These are phyloP conservation scores for Loriculus beryllinus DNA, from an alignment of 2,797 vertebrate species.

Conservation along the genomic window DNA sequence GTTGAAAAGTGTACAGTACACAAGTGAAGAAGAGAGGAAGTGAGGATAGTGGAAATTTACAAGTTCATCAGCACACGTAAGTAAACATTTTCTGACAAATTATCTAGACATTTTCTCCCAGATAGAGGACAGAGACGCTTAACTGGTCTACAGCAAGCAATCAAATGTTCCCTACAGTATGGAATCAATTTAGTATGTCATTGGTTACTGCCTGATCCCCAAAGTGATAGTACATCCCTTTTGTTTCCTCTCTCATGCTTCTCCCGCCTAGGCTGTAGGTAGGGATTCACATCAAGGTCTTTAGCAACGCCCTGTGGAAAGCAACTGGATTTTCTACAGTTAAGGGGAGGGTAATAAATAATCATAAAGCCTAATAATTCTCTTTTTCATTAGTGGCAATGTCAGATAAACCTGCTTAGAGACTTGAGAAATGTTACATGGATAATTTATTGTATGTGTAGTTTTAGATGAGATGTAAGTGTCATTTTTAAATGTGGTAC, in stretches of 20 bases:
- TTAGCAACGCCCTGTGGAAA: not conserved
- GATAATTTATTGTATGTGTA: not conserved
- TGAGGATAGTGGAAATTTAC: not conserved
- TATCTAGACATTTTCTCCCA: not conserved
- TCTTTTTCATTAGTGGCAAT: constrained; percentile 6
- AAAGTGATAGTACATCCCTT: not conserved
- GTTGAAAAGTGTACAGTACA: not conserved
- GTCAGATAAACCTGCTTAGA: constrained; percentile 11
- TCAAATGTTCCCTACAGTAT: not conserved
- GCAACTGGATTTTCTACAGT: not conserved
- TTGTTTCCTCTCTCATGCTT: not conserved
- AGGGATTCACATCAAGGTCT: not conserved
- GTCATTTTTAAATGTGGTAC: not conserved
- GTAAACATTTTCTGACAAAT: not conserved
- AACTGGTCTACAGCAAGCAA: not conserved
- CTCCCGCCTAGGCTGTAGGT: not conserved
- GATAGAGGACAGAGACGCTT: not conserved
- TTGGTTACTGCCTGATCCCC: not conserved
- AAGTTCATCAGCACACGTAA: not conserved
- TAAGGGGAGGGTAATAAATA: not conserved
- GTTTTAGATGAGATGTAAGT: not conserved
- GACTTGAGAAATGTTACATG: not conserved
- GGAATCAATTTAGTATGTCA: not conserved
- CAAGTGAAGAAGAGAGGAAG: not conserved
- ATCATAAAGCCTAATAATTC: not conserved